phyloP scores from a whole-genome alignment of 2,797 vertebrate genomes.

The Falco naumanni region DNA sequence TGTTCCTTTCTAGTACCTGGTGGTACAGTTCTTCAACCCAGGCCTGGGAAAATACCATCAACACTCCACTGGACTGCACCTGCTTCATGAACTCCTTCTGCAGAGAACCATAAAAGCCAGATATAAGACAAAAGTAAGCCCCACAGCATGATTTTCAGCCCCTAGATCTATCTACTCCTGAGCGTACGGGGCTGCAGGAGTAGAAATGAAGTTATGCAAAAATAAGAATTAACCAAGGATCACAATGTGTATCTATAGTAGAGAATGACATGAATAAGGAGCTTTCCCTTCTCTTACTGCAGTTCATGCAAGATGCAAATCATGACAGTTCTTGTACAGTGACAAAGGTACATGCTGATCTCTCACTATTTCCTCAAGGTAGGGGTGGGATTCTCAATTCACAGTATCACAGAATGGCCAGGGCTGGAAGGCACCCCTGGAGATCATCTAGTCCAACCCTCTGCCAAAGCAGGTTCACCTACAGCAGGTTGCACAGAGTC shows the following conservation, averaged over 20 bases:
- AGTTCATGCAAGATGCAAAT: not conserved
- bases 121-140: not conserved
- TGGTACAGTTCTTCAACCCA: conserved; percentile 97
- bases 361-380: not conserved
- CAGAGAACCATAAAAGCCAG: conserved; percentile 5
- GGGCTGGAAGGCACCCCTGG: too few species aligned
- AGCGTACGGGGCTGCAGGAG: not conserved
- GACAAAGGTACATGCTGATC: not conserved
- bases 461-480: too few species aligned
- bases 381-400: not conserved
- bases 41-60: conserved; percentile 91
- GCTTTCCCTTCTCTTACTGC: not conserved
- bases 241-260: not conserved
- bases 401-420: not conserved
- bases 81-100: conserved; percentile 96
- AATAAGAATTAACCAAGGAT: not conserved
- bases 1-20: conserved; percentile 91
- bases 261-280: not conserved
- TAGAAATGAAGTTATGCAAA: not conserved
- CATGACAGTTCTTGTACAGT: not conserved
- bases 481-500: too few species aligned
- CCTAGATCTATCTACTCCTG: not conserved
- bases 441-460: too few species aligned
- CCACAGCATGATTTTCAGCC: not conserved
- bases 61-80: conserved; percentile 90